phyloP scores from a whole-genome alignment of 1,140 invertebrate species.

The Drosophila athabasca region DNA sequence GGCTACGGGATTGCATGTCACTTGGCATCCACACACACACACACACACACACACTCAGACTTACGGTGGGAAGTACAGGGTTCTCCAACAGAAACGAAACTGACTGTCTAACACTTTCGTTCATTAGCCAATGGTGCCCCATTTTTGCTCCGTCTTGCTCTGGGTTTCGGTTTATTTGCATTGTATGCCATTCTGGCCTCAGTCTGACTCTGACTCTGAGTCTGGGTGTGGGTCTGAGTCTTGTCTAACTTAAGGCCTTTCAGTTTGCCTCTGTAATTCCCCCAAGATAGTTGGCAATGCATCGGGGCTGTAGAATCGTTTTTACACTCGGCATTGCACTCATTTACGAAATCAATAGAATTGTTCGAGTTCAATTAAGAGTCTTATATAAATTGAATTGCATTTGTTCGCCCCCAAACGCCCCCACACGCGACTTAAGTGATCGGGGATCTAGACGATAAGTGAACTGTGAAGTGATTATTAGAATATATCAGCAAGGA shows the following conservation, averaged over 20 bases:
- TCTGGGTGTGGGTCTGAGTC: conserved; percentile 11
- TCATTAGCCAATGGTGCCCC: conserved; percentile 24
- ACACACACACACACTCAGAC: conserved; percentile 10
- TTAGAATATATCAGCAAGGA: not conserved
- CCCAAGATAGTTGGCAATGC: conserved; percentile 8
- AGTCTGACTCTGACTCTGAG: conserved; percentile 20
- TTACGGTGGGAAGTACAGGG: conserved; percentile 6
- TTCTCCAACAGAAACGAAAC: not conserved
- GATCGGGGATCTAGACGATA: conserved; percentile 4
- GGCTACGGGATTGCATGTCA: conserved; percentile 67
- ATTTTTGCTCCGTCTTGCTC: conserved; percentile 4
- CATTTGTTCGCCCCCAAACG: not conserved
- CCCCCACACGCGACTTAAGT: not conserved
- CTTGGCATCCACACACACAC: conserved; percentile 51
- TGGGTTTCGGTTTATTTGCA: conserved; percentile 34
- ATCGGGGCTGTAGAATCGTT: not conserved
- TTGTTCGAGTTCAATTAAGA: not conserved
- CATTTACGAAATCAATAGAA: conserved; percentile 3
- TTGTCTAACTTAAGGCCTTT: conserved; percentile 15
- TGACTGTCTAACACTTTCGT: conserved; percentile 33
- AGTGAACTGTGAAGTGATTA: not conserved
- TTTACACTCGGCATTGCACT: not conserved
- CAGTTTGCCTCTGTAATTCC: conserved; percentile 32
- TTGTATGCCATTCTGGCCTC: conserved; percentile 22
- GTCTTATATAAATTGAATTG: conserved; percentile 18